A percentile compares a stretch with the other conserved stretches of the same genome.
Conservation (phyloP, 2,797 vertebrate species). For the Enteromius afrohamiltoni region DNA sequence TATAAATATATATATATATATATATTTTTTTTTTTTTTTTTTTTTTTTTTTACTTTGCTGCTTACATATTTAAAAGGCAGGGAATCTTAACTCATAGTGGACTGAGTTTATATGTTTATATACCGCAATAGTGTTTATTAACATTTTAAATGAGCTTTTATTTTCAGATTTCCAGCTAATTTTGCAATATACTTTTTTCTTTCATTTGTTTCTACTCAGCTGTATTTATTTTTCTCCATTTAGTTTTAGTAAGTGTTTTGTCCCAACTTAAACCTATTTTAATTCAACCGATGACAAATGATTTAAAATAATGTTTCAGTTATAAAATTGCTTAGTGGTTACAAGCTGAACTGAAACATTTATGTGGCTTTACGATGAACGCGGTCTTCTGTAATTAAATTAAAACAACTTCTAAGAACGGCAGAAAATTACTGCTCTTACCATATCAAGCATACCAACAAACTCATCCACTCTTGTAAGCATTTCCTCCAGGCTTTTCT, state of each 20-base stretch:
- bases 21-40: too few species aligned
- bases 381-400: not conserved
- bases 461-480: slow-evolving; percentile 94
- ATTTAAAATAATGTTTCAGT: not conserved
- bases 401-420: not conserved
- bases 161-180: too few species aligned
- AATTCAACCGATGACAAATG: not conserved
- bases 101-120: too few species aligned
- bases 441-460: slow-evolving; percentile 96
- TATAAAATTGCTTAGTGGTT: not conserved
- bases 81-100: too few species aligned
- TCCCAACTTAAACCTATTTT: not conserved
- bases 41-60: too few species aligned
- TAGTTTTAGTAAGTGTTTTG: too few species aligned
- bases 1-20: too few species aligned
- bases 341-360: not conserved
- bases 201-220: too few species aligned
- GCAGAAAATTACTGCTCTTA: slow-evolving; percentile 61
- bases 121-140: too few species aligned
- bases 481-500: slow-evolving; percentile 91
- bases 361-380: not conserved
- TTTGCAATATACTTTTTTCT: not conserved
- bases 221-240: too few species aligned
- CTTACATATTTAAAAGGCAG: too few species aligned
- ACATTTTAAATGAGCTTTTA: too few species aligned